Conservation (phyloP, 1,140 invertebrate species). For the Vollenhovia emeryi region DNA sequence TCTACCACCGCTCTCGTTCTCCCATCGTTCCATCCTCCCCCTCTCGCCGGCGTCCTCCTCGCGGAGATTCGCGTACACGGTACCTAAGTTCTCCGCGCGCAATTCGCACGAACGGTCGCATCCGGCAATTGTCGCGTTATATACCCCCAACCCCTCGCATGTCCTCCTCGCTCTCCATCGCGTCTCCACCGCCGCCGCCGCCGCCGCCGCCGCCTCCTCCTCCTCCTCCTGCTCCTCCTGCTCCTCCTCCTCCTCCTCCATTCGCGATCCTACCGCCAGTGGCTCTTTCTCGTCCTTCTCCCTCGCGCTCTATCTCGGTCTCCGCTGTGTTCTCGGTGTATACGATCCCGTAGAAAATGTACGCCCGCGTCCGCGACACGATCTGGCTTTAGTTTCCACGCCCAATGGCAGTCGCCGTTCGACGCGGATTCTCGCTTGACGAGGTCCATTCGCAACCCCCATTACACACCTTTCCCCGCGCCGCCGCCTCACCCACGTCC, state of each 20-base stretch:
- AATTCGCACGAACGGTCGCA: constrained; percentile 80
- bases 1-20: constrained; percentile 23
- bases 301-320: constrained; percentile 49
- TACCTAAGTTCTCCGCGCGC: constrained; percentile 78
- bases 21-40: background rate
- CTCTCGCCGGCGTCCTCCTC: background rate
- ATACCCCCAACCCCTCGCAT: constrained; percentile 50
- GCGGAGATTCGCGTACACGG: constrained; percentile 57
- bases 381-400: constrained; percentile 75
- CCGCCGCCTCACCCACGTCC: constrained; percentile 38
- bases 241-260: background rate
- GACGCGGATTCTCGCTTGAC: constrained; percentile 67
- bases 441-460: constrained; percentile 53
- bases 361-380: constrained; percentile 71
- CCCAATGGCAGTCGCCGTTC: constrained; percentile 65
- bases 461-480: constrained; percentile 19
- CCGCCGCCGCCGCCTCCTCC: no score
- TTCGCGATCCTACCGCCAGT: constrained; percentile 39
- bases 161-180: background rate
- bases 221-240: background rate
- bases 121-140: constrained; percentile 82
- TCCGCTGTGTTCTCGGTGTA: constrained; percentile 64
- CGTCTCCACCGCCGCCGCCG: background rate
- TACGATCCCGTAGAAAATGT: constrained; percentile 75
- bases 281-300: constrained; percentile 50